Conservation (phyloP, 1,140 invertebrate species). For the Pissodes strobi region DNA sequence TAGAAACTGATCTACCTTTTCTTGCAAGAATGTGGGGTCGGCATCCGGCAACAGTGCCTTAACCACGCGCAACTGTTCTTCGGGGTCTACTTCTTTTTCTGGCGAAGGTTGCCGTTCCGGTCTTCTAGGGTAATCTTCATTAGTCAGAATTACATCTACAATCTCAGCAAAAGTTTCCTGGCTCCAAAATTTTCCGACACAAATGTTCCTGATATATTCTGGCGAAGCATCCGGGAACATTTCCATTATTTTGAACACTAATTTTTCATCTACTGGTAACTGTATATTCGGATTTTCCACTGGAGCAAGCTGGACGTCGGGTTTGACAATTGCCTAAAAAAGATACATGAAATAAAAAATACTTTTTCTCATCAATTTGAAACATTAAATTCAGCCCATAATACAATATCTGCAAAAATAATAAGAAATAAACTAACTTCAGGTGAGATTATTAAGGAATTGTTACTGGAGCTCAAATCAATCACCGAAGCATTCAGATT, state of each 20-base stretch:
- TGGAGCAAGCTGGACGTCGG: too few species aligned
- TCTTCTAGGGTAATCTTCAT: constrained; percentile 27
- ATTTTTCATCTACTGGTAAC: constrained; percentile 31
- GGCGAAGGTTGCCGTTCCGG: constrained; percentile 23
- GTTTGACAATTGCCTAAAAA: too few species aligned
- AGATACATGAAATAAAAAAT: too few species aligned
- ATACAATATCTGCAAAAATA: too few species aligned
- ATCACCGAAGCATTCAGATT: too few species aligned
- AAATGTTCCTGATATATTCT: constrained; percentile 25
- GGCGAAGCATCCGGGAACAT: constrained; percentile 38
- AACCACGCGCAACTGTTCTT: constrained; percentile 52
- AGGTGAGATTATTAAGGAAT: too few species aligned
- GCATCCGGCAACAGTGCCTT: constrained; percentile 57
- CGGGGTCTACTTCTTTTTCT: constrained; percentile 36
- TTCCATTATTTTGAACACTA: constrained; percentile 31
- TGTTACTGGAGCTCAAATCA: too few species aligned
- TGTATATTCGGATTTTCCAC: too few species aligned
- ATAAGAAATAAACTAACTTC: too few species aligned
- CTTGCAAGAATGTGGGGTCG: constrained; percentile 61
- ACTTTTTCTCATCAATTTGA: too few species aligned
- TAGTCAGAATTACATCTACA: constrained; percentile 19
- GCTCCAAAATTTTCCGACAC: constrained; percentile 12
- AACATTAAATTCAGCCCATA: too few species aligned
- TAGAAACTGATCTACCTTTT: constrained; percentile 37
- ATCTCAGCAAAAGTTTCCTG: constrained; percentile 14